Percentiles rank a stretch among this genome's conserved stretches.
phyloP scores from a whole-genome alignment of 1,140 invertebrate genomes.

The Mesaphorura yosii region DNA sequence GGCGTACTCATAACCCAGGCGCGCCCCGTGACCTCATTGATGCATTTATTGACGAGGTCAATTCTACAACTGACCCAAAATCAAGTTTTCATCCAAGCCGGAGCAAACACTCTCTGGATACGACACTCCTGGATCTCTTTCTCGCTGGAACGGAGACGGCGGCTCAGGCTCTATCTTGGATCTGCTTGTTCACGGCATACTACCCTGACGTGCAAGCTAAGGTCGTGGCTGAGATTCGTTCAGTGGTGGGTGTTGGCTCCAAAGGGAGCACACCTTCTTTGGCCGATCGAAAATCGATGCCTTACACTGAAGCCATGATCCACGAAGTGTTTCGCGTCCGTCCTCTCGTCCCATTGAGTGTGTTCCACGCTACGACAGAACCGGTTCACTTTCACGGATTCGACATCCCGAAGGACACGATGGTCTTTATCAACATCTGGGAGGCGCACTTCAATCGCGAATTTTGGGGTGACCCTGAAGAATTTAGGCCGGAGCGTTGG shows the following conservation, averaged over 20 bases:
- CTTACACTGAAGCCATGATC: conserved; percentile 22
- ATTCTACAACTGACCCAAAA: neutral
- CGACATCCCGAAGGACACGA: conserved; percentile 34
- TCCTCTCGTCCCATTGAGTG: conserved; percentile 6
- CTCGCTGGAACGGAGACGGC: neutral
- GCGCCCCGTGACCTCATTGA: neutral
- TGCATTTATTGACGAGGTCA: neutral
- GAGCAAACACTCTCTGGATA: neutral
- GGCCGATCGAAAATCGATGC: too few relatives aligned
- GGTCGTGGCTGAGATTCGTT: too few relatives aligned
- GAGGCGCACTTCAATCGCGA: conserved; percentile 36
- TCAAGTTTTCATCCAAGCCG: neutral
- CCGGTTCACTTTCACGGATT: conserved; percentile 32
- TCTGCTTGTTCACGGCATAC: too few relatives aligned
- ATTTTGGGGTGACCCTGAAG: conserved; percentile 37
- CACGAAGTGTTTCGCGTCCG: conserved; percentile 9
- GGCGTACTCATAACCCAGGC: neutral
- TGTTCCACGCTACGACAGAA: conserved; percentile 6
- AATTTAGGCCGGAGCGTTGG: conserved; percentile 40
- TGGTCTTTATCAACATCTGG: conserved; percentile 37
- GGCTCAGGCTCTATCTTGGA: too few relatives aligned
- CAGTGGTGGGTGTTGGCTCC: too few relatives aligned
- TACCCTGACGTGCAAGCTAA: too few relatives aligned
- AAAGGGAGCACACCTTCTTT: too few relatives aligned
- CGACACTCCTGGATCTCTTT: neutral